phyloP scores from a whole-genome alignment of 2,888 invertebrate species.

The Helleia helle region DNA sequence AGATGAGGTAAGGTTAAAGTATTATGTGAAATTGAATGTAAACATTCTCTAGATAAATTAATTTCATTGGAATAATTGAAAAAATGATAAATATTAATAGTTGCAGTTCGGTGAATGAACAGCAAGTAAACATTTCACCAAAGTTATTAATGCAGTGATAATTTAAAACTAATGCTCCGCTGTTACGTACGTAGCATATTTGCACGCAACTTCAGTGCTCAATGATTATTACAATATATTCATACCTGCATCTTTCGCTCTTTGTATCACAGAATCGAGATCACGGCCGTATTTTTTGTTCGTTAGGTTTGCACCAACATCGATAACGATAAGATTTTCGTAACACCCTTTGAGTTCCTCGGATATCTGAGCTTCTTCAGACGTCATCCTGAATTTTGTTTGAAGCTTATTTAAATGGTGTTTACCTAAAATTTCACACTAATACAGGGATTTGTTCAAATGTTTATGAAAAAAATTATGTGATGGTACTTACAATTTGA shows the following conservation, averaged over 20 bases:
- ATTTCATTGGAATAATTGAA: background rate
- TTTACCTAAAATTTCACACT: conserved; percentile 45
- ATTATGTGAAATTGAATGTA: too few species aligned
- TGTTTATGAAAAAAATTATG: conserved; percentile 2
- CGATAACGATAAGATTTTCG: conserved; percentile 93
- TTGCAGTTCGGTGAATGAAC: conserved; percentile 9
- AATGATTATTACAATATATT: conserved; percentile 11
- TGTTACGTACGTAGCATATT: conserved; percentile 23
- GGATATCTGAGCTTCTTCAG: conserved; percentile 65
- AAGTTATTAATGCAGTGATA: conserved; percentile 17
- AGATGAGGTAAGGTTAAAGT: too few species aligned
- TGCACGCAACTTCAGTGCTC: conserved; percentile 22
- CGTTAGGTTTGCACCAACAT: conserved; percentile 93
- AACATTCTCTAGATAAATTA: too few species aligned
- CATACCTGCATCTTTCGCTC: conserved; percentile 93
- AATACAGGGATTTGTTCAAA: background rate
- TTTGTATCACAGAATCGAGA: conserved; percentile 91
- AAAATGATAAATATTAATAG: conserved; percentile 1
- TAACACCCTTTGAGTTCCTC: conserved; percentile 84
- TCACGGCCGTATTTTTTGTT: conserved; percentile 95
- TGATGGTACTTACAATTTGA: conserved; percentile 57
- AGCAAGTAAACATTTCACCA: conserved; percentile 14
- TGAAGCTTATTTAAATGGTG: conserved; percentile 67
- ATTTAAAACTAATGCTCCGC: conserved; percentile 17
- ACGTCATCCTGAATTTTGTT: conserved; percentile 63